Evolutionary conservation across 2,113 vertebrate species (phyloP), one percentile per base, ranked within the genome.

Genomic region (Spermophilus dauricus): DNA sequence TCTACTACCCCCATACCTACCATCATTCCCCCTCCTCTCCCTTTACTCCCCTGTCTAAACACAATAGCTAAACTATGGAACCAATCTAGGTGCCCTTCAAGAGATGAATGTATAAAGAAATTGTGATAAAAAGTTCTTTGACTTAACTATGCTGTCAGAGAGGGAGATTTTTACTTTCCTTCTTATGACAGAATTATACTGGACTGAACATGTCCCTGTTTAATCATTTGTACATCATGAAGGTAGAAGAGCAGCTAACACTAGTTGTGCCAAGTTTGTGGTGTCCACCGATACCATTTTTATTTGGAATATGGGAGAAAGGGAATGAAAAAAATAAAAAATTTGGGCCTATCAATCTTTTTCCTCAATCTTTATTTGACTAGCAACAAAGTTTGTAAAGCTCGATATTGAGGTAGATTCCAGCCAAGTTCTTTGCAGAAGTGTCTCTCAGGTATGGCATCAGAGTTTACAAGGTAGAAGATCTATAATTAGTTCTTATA

Each of bases 401-500:
- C 37, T 82, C 48, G 16, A 69, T n/a, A 2, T 69, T 26, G 92
- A 81, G 61, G 28, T n/a, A 61, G 88, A 61, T 24, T 94, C 58
- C 24, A 69, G 28, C 88, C 76, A 69, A 42, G 39, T 45, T 87
- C 5, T 61, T 67, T 75, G 32, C 56, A 26, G 45, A 88, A 30
- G 14, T 56, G 4, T 82, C 77, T 94, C 69, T 32, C 51, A 83
- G 69, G 7, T 70, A 39, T 18, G 70, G 94, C 16, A 16, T 61
- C 51, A 39, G 56, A 42, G 58, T 70, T 86, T 72, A 63, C 13
- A n/a, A 86, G 86, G 32, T 39, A 48, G 61, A 77, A 77, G 34
- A 84, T 61, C 56, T 86, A 30, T 37, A 80, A 92, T 88, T 83
- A 53, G 76, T 94, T 84, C 51, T 88, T 28, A 63, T 20, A 72